Conservation (phyloP, 2,113 vertebrate species). For the Thermophis baileyi region DNA sequence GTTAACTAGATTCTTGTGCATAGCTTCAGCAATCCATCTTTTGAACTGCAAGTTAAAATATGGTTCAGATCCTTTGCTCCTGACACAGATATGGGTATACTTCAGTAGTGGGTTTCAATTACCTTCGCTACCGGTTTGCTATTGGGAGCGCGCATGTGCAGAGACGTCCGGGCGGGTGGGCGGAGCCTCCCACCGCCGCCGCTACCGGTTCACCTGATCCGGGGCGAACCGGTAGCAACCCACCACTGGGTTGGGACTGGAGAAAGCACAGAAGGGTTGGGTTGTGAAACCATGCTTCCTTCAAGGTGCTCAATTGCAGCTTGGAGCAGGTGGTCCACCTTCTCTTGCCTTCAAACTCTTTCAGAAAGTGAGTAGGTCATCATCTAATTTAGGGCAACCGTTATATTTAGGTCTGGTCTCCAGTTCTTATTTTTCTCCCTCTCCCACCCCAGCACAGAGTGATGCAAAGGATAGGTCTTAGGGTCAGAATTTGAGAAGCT, state of each 20-base stretch:
- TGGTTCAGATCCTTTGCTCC: too few species aligned
- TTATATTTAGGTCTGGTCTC: background rate
- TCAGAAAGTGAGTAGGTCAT: background rate
- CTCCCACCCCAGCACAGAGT: rapidly evolving
- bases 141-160: too few species aligned
- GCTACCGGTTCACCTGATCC: too few species aligned
- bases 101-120: too few species aligned
- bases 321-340: background rate
- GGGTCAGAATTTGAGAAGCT: slow-evolving; percentile 5
- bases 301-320: background rate
- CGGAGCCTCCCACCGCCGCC: too few species aligned
- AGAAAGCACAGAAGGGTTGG: background rate
- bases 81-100: background rate
- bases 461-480: rapidly evolving
- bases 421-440: rapidly evolving
- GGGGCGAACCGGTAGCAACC: too few species aligned
- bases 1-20: background rate
- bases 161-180: too few species aligned
- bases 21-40: too few species aligned
- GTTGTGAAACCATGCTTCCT: background rate
- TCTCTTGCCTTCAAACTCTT: background rate
- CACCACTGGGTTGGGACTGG: background rate
- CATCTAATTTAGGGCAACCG: background rate
- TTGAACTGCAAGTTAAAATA: too few species aligned
- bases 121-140: too few species aligned